Percentiles rank a stretch among this genome's conserved stretches.
Evolutionary conservation across 2,888 invertebrate species (phyloP).

Genomic region (Galerucella calmariensis): DNA sequence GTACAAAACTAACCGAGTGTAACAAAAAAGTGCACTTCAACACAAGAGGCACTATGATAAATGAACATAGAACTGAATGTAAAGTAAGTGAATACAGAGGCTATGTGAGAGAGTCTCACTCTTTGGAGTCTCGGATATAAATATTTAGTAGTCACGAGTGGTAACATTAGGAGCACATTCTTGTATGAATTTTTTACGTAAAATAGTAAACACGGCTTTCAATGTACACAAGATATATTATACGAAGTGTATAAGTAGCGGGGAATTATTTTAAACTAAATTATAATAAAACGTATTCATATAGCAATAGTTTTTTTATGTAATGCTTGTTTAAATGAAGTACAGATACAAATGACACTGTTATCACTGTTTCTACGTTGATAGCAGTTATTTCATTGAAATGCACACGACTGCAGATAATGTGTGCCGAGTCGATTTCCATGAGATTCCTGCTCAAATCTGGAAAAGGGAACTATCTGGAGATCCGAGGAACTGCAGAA

Average conservation of each 20-base stretch:
- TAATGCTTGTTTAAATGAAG: too few relatives aligned
- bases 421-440: too few relatives aligned
- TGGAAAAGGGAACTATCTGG: too few relatives aligned
- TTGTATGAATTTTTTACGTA: constrained; percentile 44
- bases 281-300: too few relatives aligned
- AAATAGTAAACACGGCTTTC: constrained; percentile 45
- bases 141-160: constrained; percentile 55
- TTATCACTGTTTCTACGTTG: too few relatives aligned
- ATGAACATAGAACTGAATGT: constrained; percentile 28
- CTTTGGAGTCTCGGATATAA: constrained; percentile 44
- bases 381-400: too few relatives aligned
- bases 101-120: constrained; percentile 38
- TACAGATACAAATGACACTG: too few relatives aligned
- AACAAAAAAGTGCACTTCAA: constrained; percentile 23
- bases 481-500: too few relatives aligned
- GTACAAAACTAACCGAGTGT: constrained; percentile 25
- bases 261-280: neutral
- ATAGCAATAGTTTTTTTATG: too few relatives aligned
- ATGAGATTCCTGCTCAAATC: too few relatives aligned
- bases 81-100: constrained; percentile 18
- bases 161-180: constrained; percentile 50
- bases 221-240: constrained; percentile 10
- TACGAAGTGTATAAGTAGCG: too few relatives aligned
- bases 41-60: constrained; percentile 31
- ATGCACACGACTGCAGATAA: too few relatives aligned